Evolutionary conservation across 2,888 invertebrate genomes (phyloP).

Genomic region (Amphipyra tragopoginis): DNA sequence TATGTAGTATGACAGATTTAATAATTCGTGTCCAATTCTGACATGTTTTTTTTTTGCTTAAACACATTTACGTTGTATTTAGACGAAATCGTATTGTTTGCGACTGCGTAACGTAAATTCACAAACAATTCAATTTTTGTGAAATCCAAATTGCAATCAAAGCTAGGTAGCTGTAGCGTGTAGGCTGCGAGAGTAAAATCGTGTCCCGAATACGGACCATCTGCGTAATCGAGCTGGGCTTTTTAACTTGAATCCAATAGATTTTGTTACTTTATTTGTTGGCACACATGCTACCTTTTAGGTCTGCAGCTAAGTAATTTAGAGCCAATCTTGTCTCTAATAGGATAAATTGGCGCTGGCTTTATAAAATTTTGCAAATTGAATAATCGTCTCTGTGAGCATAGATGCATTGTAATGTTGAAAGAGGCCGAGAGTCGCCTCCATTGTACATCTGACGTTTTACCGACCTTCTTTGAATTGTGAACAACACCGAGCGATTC

Average conservation of each 20-base stretch:
- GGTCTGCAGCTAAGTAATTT: constrained; percentile 29
- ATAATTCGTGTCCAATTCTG: constrained; percentile 2
- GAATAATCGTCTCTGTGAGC: constrained; percentile 36
- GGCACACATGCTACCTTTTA: constrained; percentile 32
- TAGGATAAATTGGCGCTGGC: constrained; percentile 24
- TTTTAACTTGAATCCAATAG: constrained; percentile 41
- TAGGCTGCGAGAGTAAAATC: constrained; percentile 46
- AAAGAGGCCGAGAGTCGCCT: constrained; percentile 32
- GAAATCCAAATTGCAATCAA: constrained; percentile 49
- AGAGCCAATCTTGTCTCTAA: constrained; percentile 19
- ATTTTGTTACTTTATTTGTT: constrained; percentile 42
- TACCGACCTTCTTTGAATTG: constrained; percentile 47
- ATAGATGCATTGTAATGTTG: constrained; percentile 41
- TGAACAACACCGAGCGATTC: constrained; percentile 43
- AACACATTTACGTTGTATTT: neutral
- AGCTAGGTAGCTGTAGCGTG: constrained; percentile 24
- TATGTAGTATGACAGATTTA: constrained; percentile 3
- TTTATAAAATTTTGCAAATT: constrained; percentile 33
- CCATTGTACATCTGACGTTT: constrained; percentile 38
- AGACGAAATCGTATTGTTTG: no score
- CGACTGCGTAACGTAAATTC: neutral
- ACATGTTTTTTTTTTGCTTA: neutral
- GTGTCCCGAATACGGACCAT: constrained; percentile 52
- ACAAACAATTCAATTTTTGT: constrained; percentile 18
- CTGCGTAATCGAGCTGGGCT: constrained; percentile 45